phyloP scores from a whole-genome alignment of 2,797 vertebrate species.

The Sciaenops ocellatus region DNA sequence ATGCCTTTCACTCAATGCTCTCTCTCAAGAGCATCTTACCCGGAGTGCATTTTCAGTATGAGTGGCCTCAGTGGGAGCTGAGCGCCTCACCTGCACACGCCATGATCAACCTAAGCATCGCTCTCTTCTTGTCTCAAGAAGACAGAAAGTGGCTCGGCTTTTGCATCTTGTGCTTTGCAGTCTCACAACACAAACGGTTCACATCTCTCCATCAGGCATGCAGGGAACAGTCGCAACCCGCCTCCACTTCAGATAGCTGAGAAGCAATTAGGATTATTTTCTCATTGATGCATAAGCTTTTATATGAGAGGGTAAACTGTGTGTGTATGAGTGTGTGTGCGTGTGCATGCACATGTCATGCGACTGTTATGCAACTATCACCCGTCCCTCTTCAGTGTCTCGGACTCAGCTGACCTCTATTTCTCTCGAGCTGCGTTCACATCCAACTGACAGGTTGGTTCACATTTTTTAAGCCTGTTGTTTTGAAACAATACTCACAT shows the following conservation, averaged over 20 bases:
- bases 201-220: slow-evolving; percentile 71
- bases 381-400: slow-evolving; percentile 36
- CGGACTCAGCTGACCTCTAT: slow-evolving; percentile 25
- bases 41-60: slow-evolving; percentile 53
- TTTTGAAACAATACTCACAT: not conserved
- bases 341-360: slow-evolving; percentile 59
- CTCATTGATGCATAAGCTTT: slow-evolving; percentile 67
- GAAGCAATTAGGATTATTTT: slow-evolving; percentile 74
- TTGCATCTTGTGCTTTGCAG: slow-evolving; percentile 53
- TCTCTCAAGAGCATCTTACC: slow-evolving; percentile 60
- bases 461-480: not conserved
- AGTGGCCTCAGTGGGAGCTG: slow-evolving; percentile 54
- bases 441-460: not conserved
- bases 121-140: slow-evolving; percentile 68
- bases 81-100: slow-evolving; percentile 56
- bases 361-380: slow-evolving; percentile 47
- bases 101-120: slow-evolving; percentile 52
- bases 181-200: slow-evolving; percentile 50
- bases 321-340: slow-evolving; percentile 36
- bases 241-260: slow-evolving; percentile 58
- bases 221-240: slow-evolving; percentile 46
- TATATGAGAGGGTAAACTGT: slow-evolving; percentile 51
- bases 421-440: slow-evolving; percentile 13
- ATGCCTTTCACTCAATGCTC: slow-evolving; percentile 48
- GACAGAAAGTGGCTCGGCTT: slow-evolving; percentile 59